Percentiles rank a stretch among this genome's conserved stretches.
Evolutionary conservation across 2,797 vertebrate genomes (phyloP).

Genomic region (Tangara arthus): DNA sequence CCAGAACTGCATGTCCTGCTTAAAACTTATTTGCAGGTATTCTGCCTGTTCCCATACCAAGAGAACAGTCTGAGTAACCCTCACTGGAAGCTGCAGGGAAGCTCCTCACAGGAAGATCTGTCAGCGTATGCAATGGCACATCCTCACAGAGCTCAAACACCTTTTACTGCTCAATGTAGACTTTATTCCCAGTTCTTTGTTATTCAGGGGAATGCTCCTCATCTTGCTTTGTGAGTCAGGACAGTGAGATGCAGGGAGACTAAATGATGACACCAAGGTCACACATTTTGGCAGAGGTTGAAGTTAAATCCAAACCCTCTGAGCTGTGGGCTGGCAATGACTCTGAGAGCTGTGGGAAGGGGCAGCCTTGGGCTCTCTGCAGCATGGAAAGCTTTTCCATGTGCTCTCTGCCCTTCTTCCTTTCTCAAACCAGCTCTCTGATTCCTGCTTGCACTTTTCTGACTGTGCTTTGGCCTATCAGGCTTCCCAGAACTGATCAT

Average conservation of each 20-base stretch:
- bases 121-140: not conserved
- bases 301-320: not conserved
- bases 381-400: not conserved
- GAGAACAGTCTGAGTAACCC: not conserved
- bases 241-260: not conserved
- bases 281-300: not conserved
- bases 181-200: not conserved
- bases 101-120: not conserved
- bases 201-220: not conserved
- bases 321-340: fast-evolving
- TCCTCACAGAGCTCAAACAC: not conserved
- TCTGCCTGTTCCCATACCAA: not conserved
- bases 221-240: not conserved
- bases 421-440: not conserved
- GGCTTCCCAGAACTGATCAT: not conserved
- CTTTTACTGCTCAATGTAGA: not conserved
- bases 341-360: not conserved
- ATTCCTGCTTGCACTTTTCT: not conserved
- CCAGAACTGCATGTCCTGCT: not conserved
- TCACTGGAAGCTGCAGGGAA: not conserved
- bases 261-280: not conserved
- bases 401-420: not conserved
- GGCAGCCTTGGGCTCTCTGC: fast-evolving
- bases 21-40: not conserved
- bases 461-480: not conserved